These are phyloP conservation scores for Cecidostiba fungosa DNA, from an alignment of 2,888 invertebrate genomes.

Conservation along the genomic window DNA sequence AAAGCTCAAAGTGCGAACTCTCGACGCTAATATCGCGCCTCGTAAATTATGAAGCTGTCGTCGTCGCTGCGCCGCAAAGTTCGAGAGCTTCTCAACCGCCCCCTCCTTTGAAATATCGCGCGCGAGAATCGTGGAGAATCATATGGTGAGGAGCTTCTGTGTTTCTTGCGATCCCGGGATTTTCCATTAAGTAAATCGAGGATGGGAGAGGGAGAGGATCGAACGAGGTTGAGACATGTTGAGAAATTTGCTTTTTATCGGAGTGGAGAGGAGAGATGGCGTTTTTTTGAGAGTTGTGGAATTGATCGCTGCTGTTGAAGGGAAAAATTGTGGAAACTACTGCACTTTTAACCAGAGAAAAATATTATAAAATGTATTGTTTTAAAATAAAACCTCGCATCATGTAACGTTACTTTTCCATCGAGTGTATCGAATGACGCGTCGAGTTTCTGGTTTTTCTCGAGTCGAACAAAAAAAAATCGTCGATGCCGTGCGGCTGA, in stretches of 20 bases:
- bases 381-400: conserved; percentile 14
- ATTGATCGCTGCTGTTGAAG: conserved; percentile 21
- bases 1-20: conserved; percentile 58
- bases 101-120: conserved; percentile 67
- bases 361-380: background rate
- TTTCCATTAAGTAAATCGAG: conserved; percentile 27
- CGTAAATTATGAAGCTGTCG: conserved; percentile 73
- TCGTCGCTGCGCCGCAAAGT: conserved; percentile 62
- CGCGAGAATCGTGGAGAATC: background rate
- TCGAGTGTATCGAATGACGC: conserved; percentile 26
- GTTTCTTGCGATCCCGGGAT: background rate
- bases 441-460: conserved; percentile 17
- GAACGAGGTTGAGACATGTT: background rate
- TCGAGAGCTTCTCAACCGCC: conserved; percentile 12
- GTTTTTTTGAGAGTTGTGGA: background rate
- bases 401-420: conserved; percentile 6
- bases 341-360: background rate
- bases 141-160: background rate
- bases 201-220: background rate
- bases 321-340: background rate
- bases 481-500: background rate
- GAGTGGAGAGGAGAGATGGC: background rate
- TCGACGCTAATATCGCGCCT: conserved; percentile 71
- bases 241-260: conserved; percentile 40
- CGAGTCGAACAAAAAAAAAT: background rate